Conservation (phyloP, 2,888 invertebrate species). For the Megaustenia siamemsis region DNA sequence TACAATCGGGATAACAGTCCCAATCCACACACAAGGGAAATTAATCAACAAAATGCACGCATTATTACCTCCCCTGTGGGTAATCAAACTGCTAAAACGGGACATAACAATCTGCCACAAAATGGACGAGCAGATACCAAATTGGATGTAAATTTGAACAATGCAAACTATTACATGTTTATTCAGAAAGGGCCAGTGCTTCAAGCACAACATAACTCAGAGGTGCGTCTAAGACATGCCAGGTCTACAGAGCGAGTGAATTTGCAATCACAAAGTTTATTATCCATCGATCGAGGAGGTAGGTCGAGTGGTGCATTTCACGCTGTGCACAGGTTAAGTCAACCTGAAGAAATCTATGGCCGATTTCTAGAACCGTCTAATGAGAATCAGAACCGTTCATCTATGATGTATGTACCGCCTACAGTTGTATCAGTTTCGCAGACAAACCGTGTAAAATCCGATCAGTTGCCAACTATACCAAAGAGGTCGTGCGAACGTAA, state of each 20-base stretch:
- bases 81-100: neutral
- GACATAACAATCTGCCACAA: neutral
- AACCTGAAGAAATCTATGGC: neutral
- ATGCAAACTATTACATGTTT: neutral
- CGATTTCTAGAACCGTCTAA: neutral
- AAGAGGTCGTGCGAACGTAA: neutral
- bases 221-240: neutral
- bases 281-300: neutral
- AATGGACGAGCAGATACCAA: neutral
- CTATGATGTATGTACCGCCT: slow-evolving; percentile 20
- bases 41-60: neutral
- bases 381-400: neutral
- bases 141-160: neutral
- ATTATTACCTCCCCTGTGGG: neutral
- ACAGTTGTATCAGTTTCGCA: neutral
- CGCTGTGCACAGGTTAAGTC: neutral
- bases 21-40: neutral
- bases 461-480: neutral
- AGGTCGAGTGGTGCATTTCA: neutral
- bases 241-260: neutral
- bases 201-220: neutral
- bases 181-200: neutral
- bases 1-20: slow-evolving; percentile 27
- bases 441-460: neutral
- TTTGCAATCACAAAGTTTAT: neutral